A percentile compares a stretch with the other conserved stretches of the same genome.
Conservation (phyloP, 2,888 invertebrate species). For the Linyphia triangularis region DNA sequence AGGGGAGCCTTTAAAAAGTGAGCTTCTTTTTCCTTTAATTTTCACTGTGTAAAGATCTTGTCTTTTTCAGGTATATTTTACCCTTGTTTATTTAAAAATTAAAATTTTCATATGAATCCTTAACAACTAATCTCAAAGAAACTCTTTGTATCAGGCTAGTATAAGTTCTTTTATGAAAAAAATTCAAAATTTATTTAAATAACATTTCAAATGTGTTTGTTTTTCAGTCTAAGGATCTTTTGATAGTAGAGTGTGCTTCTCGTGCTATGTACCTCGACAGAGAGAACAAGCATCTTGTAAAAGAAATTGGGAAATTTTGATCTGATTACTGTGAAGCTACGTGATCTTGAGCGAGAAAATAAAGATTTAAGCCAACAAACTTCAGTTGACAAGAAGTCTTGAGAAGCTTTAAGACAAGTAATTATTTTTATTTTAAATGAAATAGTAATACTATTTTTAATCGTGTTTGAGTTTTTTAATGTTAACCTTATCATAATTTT, state of each 20-base stretch:
- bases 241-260: constrained; percentile 80
- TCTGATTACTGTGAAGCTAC: constrained; percentile 82
- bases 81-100: too few species aligned
- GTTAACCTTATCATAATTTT: too few species aligned
- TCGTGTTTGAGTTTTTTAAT: too few species aligned
- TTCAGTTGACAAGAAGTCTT: constrained; percentile 91
- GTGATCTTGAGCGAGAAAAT: constrained; percentile 91
- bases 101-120: too few species aligned
- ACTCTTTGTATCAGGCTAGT: too few species aligned
- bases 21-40: too few species aligned
- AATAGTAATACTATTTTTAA: background rate
- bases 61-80: too few species aligned
- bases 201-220: background rate
- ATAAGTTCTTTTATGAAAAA: background rate
- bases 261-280: constrained; percentile 80
- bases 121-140: too few species aligned
- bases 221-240: constrained; percentile 78
- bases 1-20: too few species aligned
- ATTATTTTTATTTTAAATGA: background rate
- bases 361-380: constrained; percentile 91
- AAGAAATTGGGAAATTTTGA: constrained; percentile 79
- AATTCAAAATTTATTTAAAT: background rate
- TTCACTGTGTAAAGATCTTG: too few species aligned
- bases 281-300: constrained; percentile 79
- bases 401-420: constrained; percentile 86